A percentile compares a stretch with the other conserved stretches of the same genome.
Evolutionary conservation across 1,140 invertebrate genomes (phyloP).

Genomic region (Lutraria rhynchaena): DNA sequence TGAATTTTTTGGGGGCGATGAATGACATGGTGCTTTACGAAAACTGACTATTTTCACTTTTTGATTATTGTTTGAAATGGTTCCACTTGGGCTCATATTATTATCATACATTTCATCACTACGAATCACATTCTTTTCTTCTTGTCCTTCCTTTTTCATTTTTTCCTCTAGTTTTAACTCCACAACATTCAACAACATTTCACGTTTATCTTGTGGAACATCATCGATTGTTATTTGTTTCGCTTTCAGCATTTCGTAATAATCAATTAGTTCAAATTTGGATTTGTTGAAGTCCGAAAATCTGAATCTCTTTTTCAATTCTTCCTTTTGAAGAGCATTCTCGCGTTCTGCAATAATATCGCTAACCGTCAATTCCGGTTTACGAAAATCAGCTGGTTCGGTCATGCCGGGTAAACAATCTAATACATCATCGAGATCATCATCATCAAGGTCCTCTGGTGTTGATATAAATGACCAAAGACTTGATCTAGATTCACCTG

Average conservation of each 20-base stretch:
- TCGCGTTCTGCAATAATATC: constrained; percentile 61
- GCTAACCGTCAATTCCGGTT: constrained; percentile 45
- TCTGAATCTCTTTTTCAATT: constrained; percentile 21
- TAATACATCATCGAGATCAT: constrained; percentile 64
- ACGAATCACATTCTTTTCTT: constrained; percentile 41
- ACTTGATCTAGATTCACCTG: constrained; percentile 65
- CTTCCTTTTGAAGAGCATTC: constrained; percentile 15
- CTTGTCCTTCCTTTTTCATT: constrained; percentile 38
- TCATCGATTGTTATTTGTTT: constrained; percentile 54
- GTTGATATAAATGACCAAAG: constrained; percentile 69
- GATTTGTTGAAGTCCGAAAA: constrained; percentile 54
- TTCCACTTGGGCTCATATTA: constrained; percentile 41
- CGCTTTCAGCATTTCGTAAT: constrained; percentile 67
- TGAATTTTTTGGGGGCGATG: background rate
- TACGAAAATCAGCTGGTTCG: constrained; percentile 53
- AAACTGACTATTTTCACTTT: constrained; percentile 57
- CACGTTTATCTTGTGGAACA: constrained; percentile 47
- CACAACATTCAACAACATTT: constrained; percentile 45
- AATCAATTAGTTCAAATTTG: constrained; percentile 69
- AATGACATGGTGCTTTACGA: constrained; percentile 44
- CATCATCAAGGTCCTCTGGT: constrained; percentile 63
- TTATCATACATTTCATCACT: constrained; percentile 59
- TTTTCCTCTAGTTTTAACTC: constrained; percentile 50
- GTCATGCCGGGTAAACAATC: constrained; percentile 69
- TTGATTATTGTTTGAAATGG: background rate